Conservation (phyloP, 2,113 vertebrate species). For the Alligator sinensis region DNA sequence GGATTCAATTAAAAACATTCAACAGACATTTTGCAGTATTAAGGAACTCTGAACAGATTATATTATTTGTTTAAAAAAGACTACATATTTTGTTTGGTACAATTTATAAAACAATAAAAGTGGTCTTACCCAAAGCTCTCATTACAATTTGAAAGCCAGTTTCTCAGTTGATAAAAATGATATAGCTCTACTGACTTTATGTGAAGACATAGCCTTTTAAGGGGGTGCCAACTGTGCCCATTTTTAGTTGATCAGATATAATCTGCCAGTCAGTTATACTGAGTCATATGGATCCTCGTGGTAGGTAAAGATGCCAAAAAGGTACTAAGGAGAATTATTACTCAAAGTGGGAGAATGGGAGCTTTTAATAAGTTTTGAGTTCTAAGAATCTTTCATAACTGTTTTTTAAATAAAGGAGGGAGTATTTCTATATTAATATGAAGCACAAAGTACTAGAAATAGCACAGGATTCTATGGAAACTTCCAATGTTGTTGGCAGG, state of each 20-base stretch:
- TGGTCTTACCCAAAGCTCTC: fast-evolving
- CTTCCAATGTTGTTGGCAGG: neutral
- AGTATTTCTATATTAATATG: neutral
- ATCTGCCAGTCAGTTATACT: neutral
- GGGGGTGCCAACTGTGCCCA: neutral
- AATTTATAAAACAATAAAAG: neutral
- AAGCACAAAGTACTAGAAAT: neutral
- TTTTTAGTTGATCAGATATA: neutral
- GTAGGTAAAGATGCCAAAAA: neutral
- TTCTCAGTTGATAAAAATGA: neutral
- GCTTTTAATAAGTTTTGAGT: neutral
- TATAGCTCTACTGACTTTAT: neutral
- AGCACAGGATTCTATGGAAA: neutral
- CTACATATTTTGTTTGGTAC: fast-evolving
- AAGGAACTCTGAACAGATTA: neutral
- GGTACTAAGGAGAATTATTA: neutral
- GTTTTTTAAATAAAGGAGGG: neutral
- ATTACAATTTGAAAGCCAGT: neutral
- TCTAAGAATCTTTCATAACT: neutral
- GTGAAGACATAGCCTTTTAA: fast-evolving
- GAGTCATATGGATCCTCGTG: neutral
- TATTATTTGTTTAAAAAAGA: neutral
- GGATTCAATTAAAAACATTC: neutral
- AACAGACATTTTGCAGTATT: neutral
- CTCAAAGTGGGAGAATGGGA: neutral